Evolutionary conservation across 2,113 vertebrate genomes (phyloP).

Genomic region (Gambusia affinis): DNA sequence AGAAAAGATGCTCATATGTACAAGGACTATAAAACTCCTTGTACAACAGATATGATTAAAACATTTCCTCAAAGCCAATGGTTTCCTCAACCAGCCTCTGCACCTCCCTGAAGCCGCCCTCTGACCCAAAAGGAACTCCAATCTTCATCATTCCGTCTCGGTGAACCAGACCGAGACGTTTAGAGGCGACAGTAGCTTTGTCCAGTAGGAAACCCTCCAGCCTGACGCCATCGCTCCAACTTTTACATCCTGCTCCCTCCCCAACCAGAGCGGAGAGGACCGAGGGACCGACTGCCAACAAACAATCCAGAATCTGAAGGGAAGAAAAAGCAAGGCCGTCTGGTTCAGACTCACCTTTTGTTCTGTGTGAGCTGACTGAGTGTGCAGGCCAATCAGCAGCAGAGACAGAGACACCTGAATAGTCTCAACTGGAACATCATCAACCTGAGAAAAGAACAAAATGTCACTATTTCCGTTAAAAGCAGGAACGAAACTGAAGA

Average conservation of each 20-base stretch:
- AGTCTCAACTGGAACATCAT: constrained; percentile 10
- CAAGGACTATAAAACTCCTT: constrained; percentile 53
- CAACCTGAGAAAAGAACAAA: constrained; percentile 39
- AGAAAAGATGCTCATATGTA: constrained; percentile 66
- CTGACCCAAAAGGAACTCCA: constrained; percentile 53
- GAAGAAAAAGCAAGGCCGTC: neutral
- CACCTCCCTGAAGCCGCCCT: constrained; percentile 65
- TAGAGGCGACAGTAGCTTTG: neutral
- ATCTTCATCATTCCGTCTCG: constrained; percentile 14
- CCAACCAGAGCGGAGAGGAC: constrained; percentile 38
- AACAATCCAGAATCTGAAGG: constrained; percentile 47
- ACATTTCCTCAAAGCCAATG: neutral
- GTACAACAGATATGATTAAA: constrained; percentile 28
- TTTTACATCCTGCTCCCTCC: constrained; percentile 32
- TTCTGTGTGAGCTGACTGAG: constrained; percentile 42
- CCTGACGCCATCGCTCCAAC: constrained; percentile 35
- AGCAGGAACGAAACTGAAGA: too few relatives aligned
- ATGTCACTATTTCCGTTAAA: too few relatives aligned
- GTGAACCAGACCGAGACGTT: neutral
- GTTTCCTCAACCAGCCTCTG: too few relatives aligned
- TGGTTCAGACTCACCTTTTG: neutral
- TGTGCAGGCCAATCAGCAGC: constrained; percentile 56
- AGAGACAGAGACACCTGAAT: constrained; percentile 38
- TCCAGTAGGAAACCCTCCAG: constrained; percentile 55
- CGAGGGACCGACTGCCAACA: constrained; percentile 30